Conservation (phyloP, 2,797 vertebrate genomes). For the Pteropus rufus region DNA sequence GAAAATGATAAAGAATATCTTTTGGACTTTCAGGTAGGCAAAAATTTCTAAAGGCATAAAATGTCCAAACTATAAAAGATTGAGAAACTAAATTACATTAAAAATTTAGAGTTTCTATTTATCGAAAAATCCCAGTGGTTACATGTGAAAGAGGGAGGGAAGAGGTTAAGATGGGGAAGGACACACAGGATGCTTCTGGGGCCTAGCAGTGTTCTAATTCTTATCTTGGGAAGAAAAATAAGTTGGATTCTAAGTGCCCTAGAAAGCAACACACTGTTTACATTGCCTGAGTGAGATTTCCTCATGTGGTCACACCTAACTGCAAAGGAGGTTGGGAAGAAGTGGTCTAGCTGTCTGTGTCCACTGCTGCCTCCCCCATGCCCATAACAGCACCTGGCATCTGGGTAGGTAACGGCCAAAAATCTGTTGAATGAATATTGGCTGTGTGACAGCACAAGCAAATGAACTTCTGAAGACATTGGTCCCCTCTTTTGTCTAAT, state of each 20-base stretch:
- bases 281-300: not conserved
- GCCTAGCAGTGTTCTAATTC: not conserved
- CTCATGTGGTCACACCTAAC: accelerated
- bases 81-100: no score
- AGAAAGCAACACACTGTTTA: not conserved
- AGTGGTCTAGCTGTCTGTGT: not conserved
- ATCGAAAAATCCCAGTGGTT: not conserved
- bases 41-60: no score
- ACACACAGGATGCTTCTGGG: not conserved
- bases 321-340: not conserved
- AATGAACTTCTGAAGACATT: not conserved
- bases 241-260: not conserved
- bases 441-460: not conserved
- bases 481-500: not conserved
- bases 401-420: not conserved
- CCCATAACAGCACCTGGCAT: not conserved
- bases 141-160: not conserved
- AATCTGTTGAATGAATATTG: not conserved
- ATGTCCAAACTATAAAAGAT: no score
- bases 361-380: not conserved
- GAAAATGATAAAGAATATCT: no score
- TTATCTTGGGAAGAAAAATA: not conserved
- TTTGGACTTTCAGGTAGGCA: no score
- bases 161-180: not conserved
- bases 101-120: no score